Conservation (phyloP, 2,888 invertebrate species). For the Diaperis boleti region DNA sequence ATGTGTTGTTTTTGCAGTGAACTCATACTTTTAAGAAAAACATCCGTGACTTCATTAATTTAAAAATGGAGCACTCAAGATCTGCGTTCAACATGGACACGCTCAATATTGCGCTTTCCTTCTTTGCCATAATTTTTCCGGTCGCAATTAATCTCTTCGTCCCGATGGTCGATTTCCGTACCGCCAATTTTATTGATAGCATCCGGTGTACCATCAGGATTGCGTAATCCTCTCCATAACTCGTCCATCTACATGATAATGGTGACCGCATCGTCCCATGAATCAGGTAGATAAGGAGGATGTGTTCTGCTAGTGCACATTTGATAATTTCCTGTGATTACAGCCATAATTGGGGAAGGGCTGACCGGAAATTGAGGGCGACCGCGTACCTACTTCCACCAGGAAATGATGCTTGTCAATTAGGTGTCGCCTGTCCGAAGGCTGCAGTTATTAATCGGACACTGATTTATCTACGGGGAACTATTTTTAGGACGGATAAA, state of each 20-base stretch:
- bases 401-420: conserved; percentile 67
- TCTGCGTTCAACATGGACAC: too few species aligned
- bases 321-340: conserved; percentile 68
- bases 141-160: conserved; percentile 27
- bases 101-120: not conserved
- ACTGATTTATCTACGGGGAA: conserved; percentile 31
- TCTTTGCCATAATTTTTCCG: not conserved
- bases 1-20: too few species aligned
- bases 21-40: too few species aligned
- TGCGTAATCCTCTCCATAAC: conserved; percentile 39
- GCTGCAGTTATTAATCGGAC: conserved; percentile 29
- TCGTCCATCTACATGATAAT: conserved; percentile 47
- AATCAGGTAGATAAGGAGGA: conserved; percentile 63
- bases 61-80: too few species aligned
- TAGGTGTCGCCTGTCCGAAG: conserved; percentile 58
- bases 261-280: conserved; percentile 49
- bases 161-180: conserved; percentile 36
- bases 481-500: not conserved
- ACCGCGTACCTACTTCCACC: conserved; percentile 64
- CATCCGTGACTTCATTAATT: too few species aligned
- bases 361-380: conserved; percentile 67
- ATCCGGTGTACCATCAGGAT: conserved; percentile 35
- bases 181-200: conserved; percentile 34
- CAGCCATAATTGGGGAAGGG: conserved; percentile 65
- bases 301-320: conserved; percentile 62